Base-by-base conservation (phyloP, 2,797 vertebrate species). In the Phalloptychus januarius region DNA sequence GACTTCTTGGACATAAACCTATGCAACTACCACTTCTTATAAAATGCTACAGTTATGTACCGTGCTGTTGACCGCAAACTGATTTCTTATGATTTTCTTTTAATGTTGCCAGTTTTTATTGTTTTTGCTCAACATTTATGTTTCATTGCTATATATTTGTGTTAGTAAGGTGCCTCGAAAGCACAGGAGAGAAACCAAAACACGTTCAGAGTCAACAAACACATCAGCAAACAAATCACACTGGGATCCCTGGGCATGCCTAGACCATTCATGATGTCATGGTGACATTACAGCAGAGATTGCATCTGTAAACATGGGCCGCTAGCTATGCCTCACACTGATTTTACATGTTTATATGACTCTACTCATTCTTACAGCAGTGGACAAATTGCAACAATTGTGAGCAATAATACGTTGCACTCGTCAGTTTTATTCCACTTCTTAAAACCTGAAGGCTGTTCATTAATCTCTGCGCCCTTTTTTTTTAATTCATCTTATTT, bases 191-290 rank as follows among this genome's bases (percentile, higher is more conserved):
- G n/a, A 56, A 28, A 28, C 54, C 52, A 13, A n/a, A 38, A 42
- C 31, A 15, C 28, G 50, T 36, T 70, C 71, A 84, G 28, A 79
- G 50, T 67, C 1, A 72, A 23, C 56, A 42, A 16, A 52, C 54
- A 78, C 40, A 70, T 36, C 23, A 3, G 75, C 58, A 85, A 73
- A 82, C 63, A 65, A 71, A 58, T 65, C 65, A 63, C 79, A 25
- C 44, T 65, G 82, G 65, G 78, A 84, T 69, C 46, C 58, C 54
- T 73, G 61, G 83, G 83, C 85, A 85, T 86, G 84, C 78, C 81
- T 81, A 63, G 80, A 78, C 88, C 72, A 76, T 76, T 85, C 50
- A 74, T 74, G 74, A 79, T 79, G n/a, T 85, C 80, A 84, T 81
- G 77, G 83, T 82, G 74, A 84, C 80, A 70, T 56, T 70, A 28